phyloP scores from a whole-genome alignment of 2,797 vertebrate species.

The Poeciliopsis turneri region DNA sequence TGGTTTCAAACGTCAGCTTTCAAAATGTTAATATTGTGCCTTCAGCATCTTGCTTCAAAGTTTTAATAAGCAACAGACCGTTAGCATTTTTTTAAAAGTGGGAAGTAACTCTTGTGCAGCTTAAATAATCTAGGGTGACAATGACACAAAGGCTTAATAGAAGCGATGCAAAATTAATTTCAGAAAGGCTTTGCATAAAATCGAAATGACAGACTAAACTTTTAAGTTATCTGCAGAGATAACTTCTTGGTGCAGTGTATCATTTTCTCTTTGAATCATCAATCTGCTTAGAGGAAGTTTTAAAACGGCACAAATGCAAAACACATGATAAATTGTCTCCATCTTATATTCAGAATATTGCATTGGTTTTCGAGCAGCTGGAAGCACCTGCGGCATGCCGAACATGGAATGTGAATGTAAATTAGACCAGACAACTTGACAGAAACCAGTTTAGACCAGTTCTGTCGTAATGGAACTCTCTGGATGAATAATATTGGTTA shows the following conservation, averaged over 20 bases:
- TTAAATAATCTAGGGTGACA: constrained; percentile 4
- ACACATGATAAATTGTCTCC: constrained; percentile 34
- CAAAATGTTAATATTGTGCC: neutral
- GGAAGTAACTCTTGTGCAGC: neutral
- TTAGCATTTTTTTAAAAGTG: neutral
- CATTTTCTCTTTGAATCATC: constrained; percentile 19
- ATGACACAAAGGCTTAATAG: neutral
- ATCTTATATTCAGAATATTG: constrained; percentile 40
- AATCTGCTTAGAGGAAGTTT: constrained; percentile 20
- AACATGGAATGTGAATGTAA: constrained; percentile 72
- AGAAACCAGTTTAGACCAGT: constrained; percentile 63
- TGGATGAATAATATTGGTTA: constrained; percentile 61
- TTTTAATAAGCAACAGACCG: neutral
- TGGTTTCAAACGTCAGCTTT: neutral
- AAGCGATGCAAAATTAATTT: constrained; percentile 5
- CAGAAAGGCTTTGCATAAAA: neutral
- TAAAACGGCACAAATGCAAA: constrained; percentile 31
- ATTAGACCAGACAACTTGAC: constrained; percentile 72
- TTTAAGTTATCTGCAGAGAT: constrained; percentile 9
- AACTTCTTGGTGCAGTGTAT: constrained; percentile 22
- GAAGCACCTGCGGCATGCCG: constrained; percentile 62
- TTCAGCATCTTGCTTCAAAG: neutral
- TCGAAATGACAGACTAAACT: neutral
- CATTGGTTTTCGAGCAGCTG: constrained; percentile 47
- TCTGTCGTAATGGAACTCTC: constrained; percentile 61